Evolutionary conservation across 2,113 vertebrate species (phyloP), one percentile per base, ranked within the genome.

Genomic region (Poeciliopsis occidentalis): DNA sequence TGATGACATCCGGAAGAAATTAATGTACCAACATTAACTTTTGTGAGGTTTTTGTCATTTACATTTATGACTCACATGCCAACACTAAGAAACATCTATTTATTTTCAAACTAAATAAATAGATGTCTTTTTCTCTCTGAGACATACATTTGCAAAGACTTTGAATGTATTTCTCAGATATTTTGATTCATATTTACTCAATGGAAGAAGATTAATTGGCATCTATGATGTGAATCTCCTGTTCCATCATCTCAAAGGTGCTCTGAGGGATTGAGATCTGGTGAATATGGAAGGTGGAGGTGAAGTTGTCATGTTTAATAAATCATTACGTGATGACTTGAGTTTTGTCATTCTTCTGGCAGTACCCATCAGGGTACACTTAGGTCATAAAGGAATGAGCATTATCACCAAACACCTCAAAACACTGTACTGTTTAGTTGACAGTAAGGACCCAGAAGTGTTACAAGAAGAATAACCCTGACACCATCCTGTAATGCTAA

Each of bases 31-130:
- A 64, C 72, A 39, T 67, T n/a, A 41, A 64, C 54, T 19, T 67
- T 41, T 41, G 39, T 41, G 3, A 13, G 5, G 13, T 47, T 47
- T n/a, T 71, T 51, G 64, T 85, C 70, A 67, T 62, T 76, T 68
- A 73, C 32, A 72, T 76, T 85, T 60, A 68, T 15, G 4, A 15
- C 51, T 60, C 71, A 67, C 73, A 66, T 41, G 71, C 54, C 30
- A 41, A 69, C 69, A 67, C 30, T 86, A 82, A 81, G 57, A 80
- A 79, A 76, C 27, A 32, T 29, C 29, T 29, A 29, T 29, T 5
- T 41, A 30, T 51, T 29, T n/a, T 57, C 51, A n/a, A 57, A 57
- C 22, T 11, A 10, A 57, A 57, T 24, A 57, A 19, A 6, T 24
- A 22, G 6, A 3, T 57, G 51, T 7, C 8, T n/a, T n/a, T 57